Evolutionary conservation across 2,797 vertebrate genomes (phyloP).

Genomic region (Falco rusticolus): DNA sequence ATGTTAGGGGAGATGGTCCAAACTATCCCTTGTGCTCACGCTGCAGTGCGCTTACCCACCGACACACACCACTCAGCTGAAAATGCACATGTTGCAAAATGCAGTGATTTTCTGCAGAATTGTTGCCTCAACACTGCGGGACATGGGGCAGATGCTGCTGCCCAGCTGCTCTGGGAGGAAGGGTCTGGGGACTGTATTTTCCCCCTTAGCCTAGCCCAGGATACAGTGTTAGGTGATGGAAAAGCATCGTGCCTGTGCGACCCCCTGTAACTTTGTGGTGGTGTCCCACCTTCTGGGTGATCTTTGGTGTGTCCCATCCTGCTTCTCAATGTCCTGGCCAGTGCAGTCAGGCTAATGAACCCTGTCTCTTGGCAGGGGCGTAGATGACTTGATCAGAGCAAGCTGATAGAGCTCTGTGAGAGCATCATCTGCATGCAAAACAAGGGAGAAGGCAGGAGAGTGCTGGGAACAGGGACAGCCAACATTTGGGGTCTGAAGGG

Average conservation of each 20-base stretch:
- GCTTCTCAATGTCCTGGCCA: background rate
- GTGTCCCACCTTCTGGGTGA: background rate
- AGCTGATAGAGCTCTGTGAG: background rate
- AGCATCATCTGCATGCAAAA: background rate
- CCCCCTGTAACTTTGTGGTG: rapidly evolving
- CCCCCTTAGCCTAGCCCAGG: too few relatives aligned
- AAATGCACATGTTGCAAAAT: background rate
- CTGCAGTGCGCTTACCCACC: background rate
- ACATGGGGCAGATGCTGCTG: rapidly evolving
- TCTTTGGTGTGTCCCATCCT: background rate
- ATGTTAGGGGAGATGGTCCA: background rate
- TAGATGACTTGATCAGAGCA: background rate
- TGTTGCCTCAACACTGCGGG: background rate
- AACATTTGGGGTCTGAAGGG: background rate
- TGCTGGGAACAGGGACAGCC: background rate
- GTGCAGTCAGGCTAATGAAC: background rate
- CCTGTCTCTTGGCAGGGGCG: rapidly evolving
- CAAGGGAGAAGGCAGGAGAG: background rate
- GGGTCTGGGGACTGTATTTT: background rate
- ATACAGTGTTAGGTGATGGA: rapidly evolving
- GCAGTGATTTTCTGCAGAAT: background rate
- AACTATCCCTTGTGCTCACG: background rate
- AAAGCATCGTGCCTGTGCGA: background rate
- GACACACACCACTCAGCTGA: background rate
- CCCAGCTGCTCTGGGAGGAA: background rate